Conservation (phyloP, 1,140 invertebrate genomes). For the Aphelinus atriplicis region DNA sequence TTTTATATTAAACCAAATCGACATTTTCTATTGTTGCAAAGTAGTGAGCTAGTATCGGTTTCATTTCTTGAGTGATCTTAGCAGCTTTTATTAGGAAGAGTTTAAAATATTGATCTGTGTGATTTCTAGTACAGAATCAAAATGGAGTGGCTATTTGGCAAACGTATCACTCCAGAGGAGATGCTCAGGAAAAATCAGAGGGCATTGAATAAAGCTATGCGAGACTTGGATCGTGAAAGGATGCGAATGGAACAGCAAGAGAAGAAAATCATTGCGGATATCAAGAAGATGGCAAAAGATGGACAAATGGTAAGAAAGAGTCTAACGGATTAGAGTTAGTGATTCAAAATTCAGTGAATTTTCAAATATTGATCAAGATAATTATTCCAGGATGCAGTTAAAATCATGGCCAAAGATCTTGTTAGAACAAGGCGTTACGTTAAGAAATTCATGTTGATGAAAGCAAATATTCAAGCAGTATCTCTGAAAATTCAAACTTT, state of each 20-base stretch:
- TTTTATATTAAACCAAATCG: too few species aligned
- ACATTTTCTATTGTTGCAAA: too few species aligned
- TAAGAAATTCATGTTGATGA: constrained; percentile 99
- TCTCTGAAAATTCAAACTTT: constrained; percentile 98
- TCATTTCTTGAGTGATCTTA: too few species aligned
- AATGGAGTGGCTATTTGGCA: constrained; percentile 98
- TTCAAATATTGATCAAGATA: constrained; percentile 25
- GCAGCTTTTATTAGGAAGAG: too few species aligned
- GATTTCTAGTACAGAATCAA: constrained; percentile 38
- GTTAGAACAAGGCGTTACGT: constrained; percentile 95
- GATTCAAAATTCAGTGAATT: background rate
- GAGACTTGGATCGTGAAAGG: constrained; percentile 94
- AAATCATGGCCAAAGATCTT: constrained; percentile 99
- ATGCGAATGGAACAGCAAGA: constrained; percentile 98
- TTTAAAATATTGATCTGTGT: too few species aligned
- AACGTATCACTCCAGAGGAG: constrained; percentile 95
- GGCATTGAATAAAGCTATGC: constrained; percentile 98
- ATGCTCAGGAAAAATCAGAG: constrained; percentile 98
- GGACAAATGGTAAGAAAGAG: constrained; percentile 89
- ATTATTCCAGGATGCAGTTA: constrained; percentile 90
- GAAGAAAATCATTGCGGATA: constrained; percentile 98
- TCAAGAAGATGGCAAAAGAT: constrained; percentile 99
- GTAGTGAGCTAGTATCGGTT: too few species aligned
- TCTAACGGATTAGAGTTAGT: constrained; percentile 11
- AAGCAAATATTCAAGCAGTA: constrained; percentile 99